Percentiles rank a stretch among this genome's conserved stretches.
These are phyloP conservation scores for Catharus ustulatus DNA, from an alignment of 2,797 vertebrate genomes.

Conservation along the genomic window DNA sequence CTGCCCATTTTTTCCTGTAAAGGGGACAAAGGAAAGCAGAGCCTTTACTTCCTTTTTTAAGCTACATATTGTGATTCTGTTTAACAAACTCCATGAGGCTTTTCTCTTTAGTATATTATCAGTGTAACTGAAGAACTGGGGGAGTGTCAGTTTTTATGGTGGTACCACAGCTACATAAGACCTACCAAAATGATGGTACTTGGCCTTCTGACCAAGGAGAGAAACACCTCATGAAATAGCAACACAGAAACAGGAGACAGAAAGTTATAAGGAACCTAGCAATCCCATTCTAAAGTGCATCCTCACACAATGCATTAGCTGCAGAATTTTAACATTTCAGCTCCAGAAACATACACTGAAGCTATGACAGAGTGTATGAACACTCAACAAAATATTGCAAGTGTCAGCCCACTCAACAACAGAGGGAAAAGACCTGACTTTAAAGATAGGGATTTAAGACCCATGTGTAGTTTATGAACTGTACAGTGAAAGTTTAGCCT, in stretches of 20 bases:
- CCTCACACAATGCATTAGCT: fast-evolving
- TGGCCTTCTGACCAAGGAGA: not conserved
- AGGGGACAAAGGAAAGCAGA: not conserved
- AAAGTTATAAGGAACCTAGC: fast-evolving
- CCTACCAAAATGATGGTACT: not conserved
- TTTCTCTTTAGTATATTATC: not conserved
- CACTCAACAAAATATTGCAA: not conserved
- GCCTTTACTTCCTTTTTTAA: not conserved
- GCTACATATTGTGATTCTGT: not conserved
- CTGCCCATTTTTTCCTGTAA: not conserved
- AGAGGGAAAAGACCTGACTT: not conserved
- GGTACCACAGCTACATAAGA: not conserved
- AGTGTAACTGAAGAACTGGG: not conserved
- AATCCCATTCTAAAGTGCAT: not conserved
- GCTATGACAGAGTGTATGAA: not conserved
- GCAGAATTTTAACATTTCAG: not conserved
- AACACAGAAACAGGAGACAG: not conserved
- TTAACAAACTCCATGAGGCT: not conserved
- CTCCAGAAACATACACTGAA: not conserved
- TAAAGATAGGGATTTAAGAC: conserved; percentile 17
- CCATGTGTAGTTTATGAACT: conserved; percentile 27
- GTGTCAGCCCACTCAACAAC: not conserved
- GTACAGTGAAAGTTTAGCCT: conserved; percentile 41
- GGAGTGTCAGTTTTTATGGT: not conserved
- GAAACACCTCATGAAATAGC: not conserved